Conservation (phyloP, 2,113 vertebrate genomes). For the Alligator mississippiensis region DNA sequence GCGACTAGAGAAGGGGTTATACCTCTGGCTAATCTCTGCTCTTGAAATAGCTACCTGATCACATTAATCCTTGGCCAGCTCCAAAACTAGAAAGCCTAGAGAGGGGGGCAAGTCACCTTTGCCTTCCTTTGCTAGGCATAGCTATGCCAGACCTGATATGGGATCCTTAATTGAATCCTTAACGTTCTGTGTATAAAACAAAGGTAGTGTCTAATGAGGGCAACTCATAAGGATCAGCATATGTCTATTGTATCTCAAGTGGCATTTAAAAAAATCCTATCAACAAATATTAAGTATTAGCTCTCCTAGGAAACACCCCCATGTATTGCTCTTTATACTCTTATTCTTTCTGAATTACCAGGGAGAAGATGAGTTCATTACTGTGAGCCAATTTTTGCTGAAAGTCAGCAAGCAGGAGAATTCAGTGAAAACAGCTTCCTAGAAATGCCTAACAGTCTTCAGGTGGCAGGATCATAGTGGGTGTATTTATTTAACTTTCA, state of each 20-base stretch:
- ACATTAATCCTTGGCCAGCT: not conserved
- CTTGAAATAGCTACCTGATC: constrained; percentile 9
- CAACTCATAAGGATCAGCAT: constrained; percentile 30
- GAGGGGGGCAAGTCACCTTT: not conserved
- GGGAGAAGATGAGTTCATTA: no score
- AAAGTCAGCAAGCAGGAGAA: no score
- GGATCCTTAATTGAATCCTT: not conserved
- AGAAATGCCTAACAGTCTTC: no score
- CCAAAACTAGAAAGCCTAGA: not conserved
- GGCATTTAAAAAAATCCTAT: not conserved
- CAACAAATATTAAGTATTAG: no score
- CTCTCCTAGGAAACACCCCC: no score
- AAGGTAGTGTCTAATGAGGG: not conserved
- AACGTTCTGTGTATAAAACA: not conserved
- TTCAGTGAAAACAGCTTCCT: no score
- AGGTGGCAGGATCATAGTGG: no score
- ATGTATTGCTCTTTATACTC: no score
- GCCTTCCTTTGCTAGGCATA: not conserved
- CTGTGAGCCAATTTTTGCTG: no score
- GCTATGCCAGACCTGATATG: not conserved
- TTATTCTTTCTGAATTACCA: no score
- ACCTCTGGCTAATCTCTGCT: not conserved
- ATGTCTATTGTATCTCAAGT: not conserved
- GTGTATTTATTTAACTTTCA: no score
- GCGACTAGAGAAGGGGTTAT: not conserved